phyloP scores from a whole-genome alignment of 2,113 vertebrate genomes.

The Leucosticte australis region DNA sequence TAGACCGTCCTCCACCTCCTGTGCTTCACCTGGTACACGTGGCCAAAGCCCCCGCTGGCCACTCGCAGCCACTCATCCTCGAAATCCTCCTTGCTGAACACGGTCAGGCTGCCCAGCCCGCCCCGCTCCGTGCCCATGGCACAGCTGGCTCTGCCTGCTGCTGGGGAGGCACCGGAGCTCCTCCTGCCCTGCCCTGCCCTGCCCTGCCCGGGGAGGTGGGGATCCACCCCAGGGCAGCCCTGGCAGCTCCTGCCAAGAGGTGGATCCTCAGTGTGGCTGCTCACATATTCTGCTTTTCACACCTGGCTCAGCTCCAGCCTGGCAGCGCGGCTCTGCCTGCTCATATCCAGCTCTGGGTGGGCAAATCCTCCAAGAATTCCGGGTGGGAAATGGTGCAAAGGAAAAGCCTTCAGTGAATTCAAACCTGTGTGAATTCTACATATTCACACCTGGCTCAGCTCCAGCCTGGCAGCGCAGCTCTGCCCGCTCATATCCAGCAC shows the following conservation, averaged over 20 bases:
- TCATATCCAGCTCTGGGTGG: too few species aligned
- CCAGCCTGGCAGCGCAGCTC: not conserved
- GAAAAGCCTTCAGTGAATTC: too few species aligned
- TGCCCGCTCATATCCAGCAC: accelerated
- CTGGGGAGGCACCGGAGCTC: not conserved
- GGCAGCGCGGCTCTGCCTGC: accelerated
- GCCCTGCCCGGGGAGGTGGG: not conserved
- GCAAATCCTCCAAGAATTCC: too few species aligned
- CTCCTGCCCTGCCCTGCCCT: not conserved
- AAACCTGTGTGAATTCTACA: too few species aligned
- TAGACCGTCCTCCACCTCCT: constrained; percentile 75
- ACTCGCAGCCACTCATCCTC: constrained; percentile 79
- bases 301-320: not conserved
- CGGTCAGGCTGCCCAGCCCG: constrained; percentile 10
- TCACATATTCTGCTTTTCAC: not conserved
- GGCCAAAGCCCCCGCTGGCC: constrained; percentile 78
- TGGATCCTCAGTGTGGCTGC: not conserved
- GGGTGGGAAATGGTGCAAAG: too few species aligned
- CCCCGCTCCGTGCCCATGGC: not conserved
- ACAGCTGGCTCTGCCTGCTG: not conserved
- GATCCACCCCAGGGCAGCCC: not conserved
- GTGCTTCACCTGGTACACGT: constrained; percentile 82
- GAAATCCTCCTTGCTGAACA: constrained; percentile 82
- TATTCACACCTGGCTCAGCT: not conserved
- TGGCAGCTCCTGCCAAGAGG: not conserved